phyloP scores from a whole-genome alignment of 2,797 vertebrate genomes.

The Scomberomorus guttatus region DNA sequence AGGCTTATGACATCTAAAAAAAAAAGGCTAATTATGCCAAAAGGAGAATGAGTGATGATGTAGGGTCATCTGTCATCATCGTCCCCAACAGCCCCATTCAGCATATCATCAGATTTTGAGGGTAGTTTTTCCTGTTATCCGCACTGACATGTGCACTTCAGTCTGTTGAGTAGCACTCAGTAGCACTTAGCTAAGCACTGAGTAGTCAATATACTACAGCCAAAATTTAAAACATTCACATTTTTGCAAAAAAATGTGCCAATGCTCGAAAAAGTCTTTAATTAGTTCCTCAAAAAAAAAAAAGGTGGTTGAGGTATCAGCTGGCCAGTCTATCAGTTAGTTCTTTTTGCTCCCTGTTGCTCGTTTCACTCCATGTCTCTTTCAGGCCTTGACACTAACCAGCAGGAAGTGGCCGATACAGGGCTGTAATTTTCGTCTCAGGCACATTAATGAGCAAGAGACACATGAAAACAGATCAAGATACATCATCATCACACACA shows the following conservation, averaged over 20 bases:
- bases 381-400: conserved; percentile 36
- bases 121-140: conserved; percentile 16
- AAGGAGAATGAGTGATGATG: not conserved
- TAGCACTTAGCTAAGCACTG: conserved; percentile 28
- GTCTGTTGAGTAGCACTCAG: conserved; percentile 43
- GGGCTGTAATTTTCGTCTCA: conserved; percentile 31
- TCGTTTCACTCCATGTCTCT: conserved; percentile 40
- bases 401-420: conserved; percentile 22
- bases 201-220: conserved; percentile 8
- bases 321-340: conserved; percentile 14
- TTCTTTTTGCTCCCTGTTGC: conserved; percentile 41
- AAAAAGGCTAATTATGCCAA: not conserved
- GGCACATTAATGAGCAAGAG: conserved; percentile 40
- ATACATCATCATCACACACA: not conserved
- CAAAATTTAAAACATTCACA: conserved; percentile 17
- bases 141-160: conserved; percentile 20
- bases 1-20: not conserved
- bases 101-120: conserved; percentile 6
- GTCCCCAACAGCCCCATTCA: not conserved
- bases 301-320: conserved; percentile 33
- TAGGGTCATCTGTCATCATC: conserved; percentile 6
- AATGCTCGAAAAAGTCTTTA: conserved; percentile 28
- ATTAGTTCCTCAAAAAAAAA: conserved; percentile 25
- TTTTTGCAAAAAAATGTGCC: conserved; percentile 9
- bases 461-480: not conserved